These are phyloP conservation scores for Bovichtus variegatus DNA, from an alignment of 2,797 vertebrate genomes.

Conservation along the genomic window DNA sequence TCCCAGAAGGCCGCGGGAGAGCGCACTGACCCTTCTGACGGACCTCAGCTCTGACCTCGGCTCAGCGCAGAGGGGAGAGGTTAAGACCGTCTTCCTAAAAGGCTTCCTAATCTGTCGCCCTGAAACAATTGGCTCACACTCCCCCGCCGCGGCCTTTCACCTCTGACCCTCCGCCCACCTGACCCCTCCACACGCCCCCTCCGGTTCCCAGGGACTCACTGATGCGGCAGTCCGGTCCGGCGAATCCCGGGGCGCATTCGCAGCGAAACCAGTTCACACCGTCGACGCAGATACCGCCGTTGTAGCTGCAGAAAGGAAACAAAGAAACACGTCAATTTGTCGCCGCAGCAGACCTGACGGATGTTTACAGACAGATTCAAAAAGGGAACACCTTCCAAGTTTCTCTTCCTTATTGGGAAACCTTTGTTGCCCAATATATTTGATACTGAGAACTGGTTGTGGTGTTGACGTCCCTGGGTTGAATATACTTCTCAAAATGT, in stretches of 20 bases:
- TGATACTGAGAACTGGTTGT: no score
- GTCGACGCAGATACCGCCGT: constrained; percentile 93
- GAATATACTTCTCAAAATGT: no score
- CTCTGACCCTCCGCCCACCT: constrained; percentile 48
- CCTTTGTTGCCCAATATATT: no score
- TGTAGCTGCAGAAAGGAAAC: constrained; percentile 86
- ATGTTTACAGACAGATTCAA: no score
- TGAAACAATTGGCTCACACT: constrained; percentile 55
- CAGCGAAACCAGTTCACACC: constrained; percentile 98
- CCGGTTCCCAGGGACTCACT: constrained; percentile 88
- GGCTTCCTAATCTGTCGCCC: constrained; percentile 67
- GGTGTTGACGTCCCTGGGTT: no score
- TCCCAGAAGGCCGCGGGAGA: constrained; percentile 55
- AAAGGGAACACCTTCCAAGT: no score
- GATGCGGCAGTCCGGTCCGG: constrained; percentile 96
- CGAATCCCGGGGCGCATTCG: constrained; percentile 93
- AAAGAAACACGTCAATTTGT: neutral
- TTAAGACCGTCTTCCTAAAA: constrained; percentile 70
- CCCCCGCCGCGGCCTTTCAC: constrained; percentile 62
- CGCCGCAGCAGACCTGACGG: neutral
- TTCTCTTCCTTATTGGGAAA: no score
- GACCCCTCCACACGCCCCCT: constrained; percentile 38
- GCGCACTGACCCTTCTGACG: constrained; percentile 59
- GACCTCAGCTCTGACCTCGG: constrained; percentile 60
- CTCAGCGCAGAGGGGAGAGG: constrained; percentile 59